phyloP scores from a whole-genome alignment of 2,888 invertebrate genomes.

The Drosophila niveifrons region DNA sequence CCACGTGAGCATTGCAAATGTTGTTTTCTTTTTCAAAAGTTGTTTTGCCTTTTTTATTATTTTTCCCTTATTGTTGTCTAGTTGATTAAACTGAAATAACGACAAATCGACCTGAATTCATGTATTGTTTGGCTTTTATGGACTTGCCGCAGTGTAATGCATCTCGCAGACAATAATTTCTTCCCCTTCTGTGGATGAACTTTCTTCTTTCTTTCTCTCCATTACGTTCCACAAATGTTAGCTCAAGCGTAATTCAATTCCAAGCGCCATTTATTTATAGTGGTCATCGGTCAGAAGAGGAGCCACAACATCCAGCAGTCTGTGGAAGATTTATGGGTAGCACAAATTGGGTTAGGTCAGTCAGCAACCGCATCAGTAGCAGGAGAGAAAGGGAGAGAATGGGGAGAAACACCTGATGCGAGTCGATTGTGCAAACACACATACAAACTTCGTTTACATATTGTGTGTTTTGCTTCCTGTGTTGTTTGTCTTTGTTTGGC shows the following conservation, averaged over 20 bases:
- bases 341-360: slow-evolving; percentile 77
- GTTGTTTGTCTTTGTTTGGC: slow-evolving; percentile 36
- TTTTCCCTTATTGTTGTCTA: slow-evolving; percentile 11
- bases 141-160: slow-evolving; percentile 76
- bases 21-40: slow-evolving; percentile 32
- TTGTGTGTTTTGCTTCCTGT: slow-evolving; percentile 33
- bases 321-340: slow-evolving; percentile 65
- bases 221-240: slow-evolving; percentile 24
- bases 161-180: slow-evolving; percentile 62
- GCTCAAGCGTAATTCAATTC: slow-evolving; percentile 76
- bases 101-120: slow-evolving; percentile 40
- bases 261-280: slow-evolving; percentile 78
- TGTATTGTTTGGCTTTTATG: slow-evolving; percentile 52
- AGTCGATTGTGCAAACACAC: slow-evolving; percentile 5
- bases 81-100: slow-evolving; percentile 35
- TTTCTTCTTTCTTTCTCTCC: slow-evolving; percentile 6
- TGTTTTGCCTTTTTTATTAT: slow-evolving; percentile 15
- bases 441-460: neutral
- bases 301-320: slow-evolving; percentile 23
- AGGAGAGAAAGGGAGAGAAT: neutral
- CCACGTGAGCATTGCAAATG: slow-evolving; percentile 62
- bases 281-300: slow-evolving; percentile 49
- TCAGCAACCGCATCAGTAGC: slow-evolving; percentile 41
- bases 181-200: neutral
- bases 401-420: slow-evolving; percentile 59